Evolutionary conservation across 1,140 invertebrate genomes (phyloP).

Genomic region (Orchestia grillus): DNA sequence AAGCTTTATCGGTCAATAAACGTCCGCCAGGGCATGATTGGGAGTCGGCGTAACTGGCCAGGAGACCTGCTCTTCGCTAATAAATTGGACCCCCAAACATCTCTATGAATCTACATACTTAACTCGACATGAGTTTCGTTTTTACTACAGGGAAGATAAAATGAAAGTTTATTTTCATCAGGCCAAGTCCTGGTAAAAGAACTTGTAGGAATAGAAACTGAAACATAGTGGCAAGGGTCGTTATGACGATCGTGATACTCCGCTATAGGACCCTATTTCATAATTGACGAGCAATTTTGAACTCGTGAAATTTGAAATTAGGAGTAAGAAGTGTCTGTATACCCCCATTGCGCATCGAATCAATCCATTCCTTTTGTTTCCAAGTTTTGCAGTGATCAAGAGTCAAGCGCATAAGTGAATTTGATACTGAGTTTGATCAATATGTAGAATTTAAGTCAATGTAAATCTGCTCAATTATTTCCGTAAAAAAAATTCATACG

Average conservation of each 20-base stretch:
- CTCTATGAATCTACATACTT: not conserved
- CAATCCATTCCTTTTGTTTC: not conserved
- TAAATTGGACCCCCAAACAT: not conserved
- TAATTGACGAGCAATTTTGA: not conserved
- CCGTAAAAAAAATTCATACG: not conserved
- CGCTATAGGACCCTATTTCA: not conserved
- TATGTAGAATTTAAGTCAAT: not conserved
- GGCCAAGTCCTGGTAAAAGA: not conserved
- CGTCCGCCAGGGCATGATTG: not conserved
- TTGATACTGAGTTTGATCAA: not conserved
- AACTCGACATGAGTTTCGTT: not conserved
- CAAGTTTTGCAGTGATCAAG: not conserved
- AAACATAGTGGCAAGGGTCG: not conserved
- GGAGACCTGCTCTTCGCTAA: not conserved
- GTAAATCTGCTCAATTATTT: not conserved
- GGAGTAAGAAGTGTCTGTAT: not conserved
- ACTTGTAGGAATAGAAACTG: not conserved
- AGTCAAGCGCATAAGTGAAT: not conserved
- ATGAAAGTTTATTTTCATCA: not conserved
- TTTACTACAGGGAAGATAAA: not conserved
- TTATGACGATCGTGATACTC: not conserved
- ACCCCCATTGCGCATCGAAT: too few relatives aligned
- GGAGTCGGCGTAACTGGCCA: slow-evolving; percentile 26
- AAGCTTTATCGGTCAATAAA: slow-evolving; percentile 18
- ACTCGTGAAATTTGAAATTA: not conserved